Conservation (phyloP, 2,888 invertebrate species). For the Holacanthella duospinosa region DNA sequence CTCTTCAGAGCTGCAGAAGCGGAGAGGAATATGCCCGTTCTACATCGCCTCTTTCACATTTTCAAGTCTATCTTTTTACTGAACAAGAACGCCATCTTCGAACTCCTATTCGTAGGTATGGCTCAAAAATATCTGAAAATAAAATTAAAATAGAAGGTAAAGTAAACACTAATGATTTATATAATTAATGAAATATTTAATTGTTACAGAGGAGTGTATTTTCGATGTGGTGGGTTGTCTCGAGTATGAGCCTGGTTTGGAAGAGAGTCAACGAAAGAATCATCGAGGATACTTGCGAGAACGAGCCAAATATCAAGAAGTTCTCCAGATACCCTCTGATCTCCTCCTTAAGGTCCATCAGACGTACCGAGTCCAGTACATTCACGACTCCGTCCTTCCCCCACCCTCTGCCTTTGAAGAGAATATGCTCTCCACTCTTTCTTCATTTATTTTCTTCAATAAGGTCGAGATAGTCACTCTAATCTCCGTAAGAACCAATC, state of each 20-base stretch:
- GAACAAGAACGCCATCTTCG: constrained; percentile 93
- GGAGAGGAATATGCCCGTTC: constrained; percentile 82
- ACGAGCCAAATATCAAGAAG: constrained; percentile 82
- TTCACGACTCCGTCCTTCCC: constrained; percentile 95
- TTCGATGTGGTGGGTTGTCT: constrained; percentile 97
- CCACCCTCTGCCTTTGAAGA: constrained; percentile 99
- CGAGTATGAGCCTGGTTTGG: constrained; percentile 83
- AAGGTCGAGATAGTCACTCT: constrained; percentile 98
- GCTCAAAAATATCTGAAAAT: constrained; percentile 23
- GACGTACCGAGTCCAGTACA: constrained; percentile 98
- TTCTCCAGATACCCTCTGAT: constrained; percentile 87
- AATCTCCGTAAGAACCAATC: constrained; percentile 51
- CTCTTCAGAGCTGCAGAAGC: constrained; percentile 97
- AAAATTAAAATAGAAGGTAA: neutral
- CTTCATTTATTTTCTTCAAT: constrained; percentile 99
- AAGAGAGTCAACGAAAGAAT: constrained; percentile 64
- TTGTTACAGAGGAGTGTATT: constrained; percentile 63
- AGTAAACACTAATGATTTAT: neutral
- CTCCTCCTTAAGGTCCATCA: constrained; percentile 97
- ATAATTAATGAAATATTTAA: neutral
- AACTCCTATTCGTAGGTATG: constrained; percentile 83
- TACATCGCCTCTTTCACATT: constrained; percentile 93
- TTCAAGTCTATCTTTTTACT: constrained; percentile 97
- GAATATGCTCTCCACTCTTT: constrained; percentile 91
- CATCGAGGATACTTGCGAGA: constrained; percentile 93